Evolutionary conservation across 2,888 invertebrate species (phyloP), one percentile per base, ranked within the genome.

Genomic region (Apotomis turbidana): DNA sequence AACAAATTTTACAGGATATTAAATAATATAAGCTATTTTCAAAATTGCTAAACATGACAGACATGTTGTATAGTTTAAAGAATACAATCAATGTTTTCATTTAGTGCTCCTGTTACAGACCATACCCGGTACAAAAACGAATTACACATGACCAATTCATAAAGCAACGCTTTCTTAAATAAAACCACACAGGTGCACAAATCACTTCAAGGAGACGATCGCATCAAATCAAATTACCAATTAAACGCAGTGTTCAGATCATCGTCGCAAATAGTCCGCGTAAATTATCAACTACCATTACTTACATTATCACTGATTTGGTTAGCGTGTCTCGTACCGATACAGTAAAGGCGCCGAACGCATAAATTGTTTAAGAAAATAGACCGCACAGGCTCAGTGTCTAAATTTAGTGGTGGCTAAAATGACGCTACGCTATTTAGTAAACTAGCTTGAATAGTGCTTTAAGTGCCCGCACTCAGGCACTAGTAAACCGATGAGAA

Each of bases 361-460:
- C 85, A 90, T 91, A 91, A 91, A 92, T 90, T 90, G 87, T 80
- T 88, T 88, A 86, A 83, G 84, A 82, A 87, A 87, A 85, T 80
- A 78, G 90, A 89, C 90, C 91, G 88, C 91, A 87, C 89, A 85
- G 87, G 74, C 55, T 27, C 66, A 46, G 27, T 5, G 80, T 78
- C 81, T 77, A 76, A 78, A 79, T 75, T 78, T 78, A 78, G 71
- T 74, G 79, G 64, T 64, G 74, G 75, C 71, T 74, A 72, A 67
- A 74, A 70, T 71, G 71, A 58, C 71, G 74, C 68, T 61, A 49
- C 9, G 49, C 3, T 49, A 10, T 49, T 49, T 10, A 63, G 67
- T 74, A 68, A 68, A 68, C 58, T 62, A 54, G 63, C 27, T 58
- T 4, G 9, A 68, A 68, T 68, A 66, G 71, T 57, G 69, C 62